Conservation (phyloP, 2,797 vertebrate genomes). For the Coreius guichenoti region DNA sequence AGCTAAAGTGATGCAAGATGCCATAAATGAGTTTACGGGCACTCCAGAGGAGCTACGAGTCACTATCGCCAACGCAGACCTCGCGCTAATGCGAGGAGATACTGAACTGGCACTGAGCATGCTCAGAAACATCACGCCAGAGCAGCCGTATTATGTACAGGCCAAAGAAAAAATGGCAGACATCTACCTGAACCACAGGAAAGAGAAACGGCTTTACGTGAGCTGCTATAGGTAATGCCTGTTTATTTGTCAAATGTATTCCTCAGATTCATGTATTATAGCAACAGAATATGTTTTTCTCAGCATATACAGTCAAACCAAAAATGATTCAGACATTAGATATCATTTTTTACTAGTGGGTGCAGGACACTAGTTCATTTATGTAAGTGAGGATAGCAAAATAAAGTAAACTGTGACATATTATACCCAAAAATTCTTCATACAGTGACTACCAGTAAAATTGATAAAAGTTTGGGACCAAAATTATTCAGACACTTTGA, state of each 20-base stretch:
- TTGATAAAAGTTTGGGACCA: too few relatives aligned
- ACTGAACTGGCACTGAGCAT: constrained; percentile 89
- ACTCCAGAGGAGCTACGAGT: constrained; percentile 91
- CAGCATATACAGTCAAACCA: not conserved
- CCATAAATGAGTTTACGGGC: constrained; percentile 95
- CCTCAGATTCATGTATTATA: not conserved
- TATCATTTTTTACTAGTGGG: too few relatives aligned
- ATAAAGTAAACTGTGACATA: too few relatives aligned
- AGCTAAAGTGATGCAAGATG: constrained; percentile 94
- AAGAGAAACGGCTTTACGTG: constrained; percentile 90
- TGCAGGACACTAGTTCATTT: too few relatives aligned
- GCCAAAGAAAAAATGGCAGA: constrained; percentile 97
- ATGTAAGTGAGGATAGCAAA: too few relatives aligned
- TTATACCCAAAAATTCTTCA: too few relatives aligned
- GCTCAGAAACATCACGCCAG: constrained; percentile 89
- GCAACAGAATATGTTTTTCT: not conserved
- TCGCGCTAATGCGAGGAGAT: constrained; percentile 90
- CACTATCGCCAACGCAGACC: constrained; percentile 90
- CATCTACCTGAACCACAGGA: constrained; percentile 92
- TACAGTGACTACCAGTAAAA: too few relatives aligned
- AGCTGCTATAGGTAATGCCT: constrained; percentile 91
- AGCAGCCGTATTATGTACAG: constrained; percentile 93
- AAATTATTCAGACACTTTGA: too few relatives aligned
- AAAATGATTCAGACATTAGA: too few relatives aligned
- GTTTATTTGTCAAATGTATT: not conserved